phyloP scores from a whole-genome alignment of 2,797 vertebrate species.

The Basileuterus tristriatus region DNA sequence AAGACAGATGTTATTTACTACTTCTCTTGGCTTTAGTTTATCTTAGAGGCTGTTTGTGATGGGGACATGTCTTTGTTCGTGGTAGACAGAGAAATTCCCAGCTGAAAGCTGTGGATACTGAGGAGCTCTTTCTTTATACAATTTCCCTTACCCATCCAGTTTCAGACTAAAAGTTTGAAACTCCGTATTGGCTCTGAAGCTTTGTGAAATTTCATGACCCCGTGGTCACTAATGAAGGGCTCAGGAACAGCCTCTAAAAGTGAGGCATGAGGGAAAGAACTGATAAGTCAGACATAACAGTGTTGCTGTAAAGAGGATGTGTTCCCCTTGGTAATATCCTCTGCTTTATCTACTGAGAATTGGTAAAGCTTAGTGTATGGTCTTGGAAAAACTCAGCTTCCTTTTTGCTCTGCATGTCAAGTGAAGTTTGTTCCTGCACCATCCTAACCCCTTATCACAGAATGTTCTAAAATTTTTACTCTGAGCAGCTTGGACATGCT shows the following conservation, averaged over 20 bases:
- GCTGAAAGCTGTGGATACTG: background rate
- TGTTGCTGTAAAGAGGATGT: background rate
- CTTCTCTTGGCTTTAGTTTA: conserved; percentile 22
- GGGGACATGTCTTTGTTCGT: background rate
- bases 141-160: background rate
- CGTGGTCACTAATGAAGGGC: background rate
- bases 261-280: background rate
- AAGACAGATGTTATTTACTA: conserved; percentile 9
- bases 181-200: background rate
- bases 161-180: background rate
- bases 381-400: background rate
- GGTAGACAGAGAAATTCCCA: background rate
- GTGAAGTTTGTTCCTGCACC: background rate
- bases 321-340: background rate
- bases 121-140: background rate
- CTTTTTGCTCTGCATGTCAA: background rate
- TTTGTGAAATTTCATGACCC: background rate
- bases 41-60: conserved; percentile 17
- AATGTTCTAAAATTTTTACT: background rate
- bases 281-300: background rate
- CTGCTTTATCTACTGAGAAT: background rate
- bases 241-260: background rate
- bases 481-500: background rate
- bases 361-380: background rate
- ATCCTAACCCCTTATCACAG: background rate